Conservation (phyloP, 2,888 invertebrate species). For the Athetis lepigone region DNA sequence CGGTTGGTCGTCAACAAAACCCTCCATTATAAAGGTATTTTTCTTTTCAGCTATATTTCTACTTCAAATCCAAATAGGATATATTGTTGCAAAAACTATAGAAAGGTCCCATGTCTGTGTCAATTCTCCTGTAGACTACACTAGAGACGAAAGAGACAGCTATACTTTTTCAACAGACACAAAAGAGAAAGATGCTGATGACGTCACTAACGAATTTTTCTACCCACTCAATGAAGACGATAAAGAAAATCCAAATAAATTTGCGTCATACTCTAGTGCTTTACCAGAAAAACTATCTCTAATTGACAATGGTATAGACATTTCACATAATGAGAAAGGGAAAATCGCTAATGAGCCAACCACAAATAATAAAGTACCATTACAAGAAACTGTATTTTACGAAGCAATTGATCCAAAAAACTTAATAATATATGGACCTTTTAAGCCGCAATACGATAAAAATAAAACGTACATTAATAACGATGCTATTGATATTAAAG, state of each 20-base stretch:
- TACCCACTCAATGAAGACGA: neutral
- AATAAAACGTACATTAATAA: neutral
- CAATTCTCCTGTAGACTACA: neutral
- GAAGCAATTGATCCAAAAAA: conserved; percentile 41
- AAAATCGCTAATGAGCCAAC: neutral
- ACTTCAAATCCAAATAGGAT: conserved; percentile 15
- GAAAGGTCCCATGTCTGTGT: conserved; percentile 10
- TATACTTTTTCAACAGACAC: neutral
- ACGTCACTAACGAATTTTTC: neutral
- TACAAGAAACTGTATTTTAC: conserved; percentile 8
- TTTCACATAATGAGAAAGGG: neutral
- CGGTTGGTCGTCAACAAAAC: no score
- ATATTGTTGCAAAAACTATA: conserved; percentile 18
- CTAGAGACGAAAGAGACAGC: conserved; percentile 12
- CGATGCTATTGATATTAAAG: neutral
- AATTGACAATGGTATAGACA: neutral
- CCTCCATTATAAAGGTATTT: neutral
- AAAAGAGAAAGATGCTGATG: neutral
- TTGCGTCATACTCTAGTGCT: neutral
- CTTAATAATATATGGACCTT: conserved; percentile 17
- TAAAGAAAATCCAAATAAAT: neutral
- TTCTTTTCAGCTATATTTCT: conserved; percentile 34
- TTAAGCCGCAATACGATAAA: neutral
- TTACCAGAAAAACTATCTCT: conserved; percentile 2
- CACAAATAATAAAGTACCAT: neutral